Conservation (phyloP, 2,888 invertebrate species). For the Troilus luridus region DNA sequence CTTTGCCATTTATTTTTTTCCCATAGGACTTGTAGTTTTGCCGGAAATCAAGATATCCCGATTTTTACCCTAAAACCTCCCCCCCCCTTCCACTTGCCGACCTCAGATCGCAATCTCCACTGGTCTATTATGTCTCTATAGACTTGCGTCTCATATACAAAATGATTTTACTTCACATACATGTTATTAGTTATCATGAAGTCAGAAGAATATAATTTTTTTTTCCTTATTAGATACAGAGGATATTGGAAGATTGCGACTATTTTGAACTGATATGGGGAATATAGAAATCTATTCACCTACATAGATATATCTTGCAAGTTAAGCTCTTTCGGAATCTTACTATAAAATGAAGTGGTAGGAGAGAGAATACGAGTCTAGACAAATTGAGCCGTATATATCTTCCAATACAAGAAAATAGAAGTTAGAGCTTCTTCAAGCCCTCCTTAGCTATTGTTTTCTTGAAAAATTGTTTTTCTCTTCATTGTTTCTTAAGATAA, state of each 20-base stretch:
- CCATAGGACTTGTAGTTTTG: too few relatives aligned
- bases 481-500: background rate
- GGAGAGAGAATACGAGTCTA: background rate
- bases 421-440: background rate
- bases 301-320: background rate
- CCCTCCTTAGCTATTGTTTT: background rate
- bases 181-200: too few relatives aligned
- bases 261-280: background rate
- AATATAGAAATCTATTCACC: background rate
- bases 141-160: too few relatives aligned
- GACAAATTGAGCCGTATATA: background rate
- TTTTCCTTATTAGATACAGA: too few relatives aligned
- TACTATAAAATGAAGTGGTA: background rate
- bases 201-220: too few relatives aligned
- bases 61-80: too few relatives aligned
- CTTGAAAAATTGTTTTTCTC: background rate
- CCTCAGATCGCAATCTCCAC: too few relatives aligned
- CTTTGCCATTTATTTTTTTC: too few relatives aligned
- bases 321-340: background rate
- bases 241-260: background rate
- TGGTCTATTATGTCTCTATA: too few relatives aligned
- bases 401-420: constrained; percentile 19
- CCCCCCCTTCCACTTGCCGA: too few relatives aligned
- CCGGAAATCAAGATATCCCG: too few relatives aligned
- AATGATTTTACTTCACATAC: too few relatives aligned